Conservation (phyloP, 2,113 vertebrate genomes). For the Butorides virescens region DNA sequence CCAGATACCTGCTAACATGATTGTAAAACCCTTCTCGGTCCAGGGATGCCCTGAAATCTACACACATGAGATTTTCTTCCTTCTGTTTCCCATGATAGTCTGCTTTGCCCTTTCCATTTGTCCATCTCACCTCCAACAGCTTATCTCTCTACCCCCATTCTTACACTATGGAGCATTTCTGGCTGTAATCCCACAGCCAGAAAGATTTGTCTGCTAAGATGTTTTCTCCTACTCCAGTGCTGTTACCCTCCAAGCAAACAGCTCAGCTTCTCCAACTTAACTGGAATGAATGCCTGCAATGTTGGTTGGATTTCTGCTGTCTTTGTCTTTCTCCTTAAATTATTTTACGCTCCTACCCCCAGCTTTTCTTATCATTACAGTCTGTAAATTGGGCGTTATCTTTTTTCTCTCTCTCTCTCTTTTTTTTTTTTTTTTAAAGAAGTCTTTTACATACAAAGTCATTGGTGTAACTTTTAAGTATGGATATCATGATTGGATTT, state of each 20-base stretch:
- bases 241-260: not conserved
- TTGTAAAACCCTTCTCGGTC: not conserved
- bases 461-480: not conserved
- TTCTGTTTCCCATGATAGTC: not conserved
- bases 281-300: not conserved
- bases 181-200: not conserved
- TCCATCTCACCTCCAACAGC: not conserved
- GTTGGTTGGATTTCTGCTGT: not conserved
- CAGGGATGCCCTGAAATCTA: not conserved
- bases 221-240: not conserved
- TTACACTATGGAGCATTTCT: not conserved
- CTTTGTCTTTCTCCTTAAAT: not conserved
- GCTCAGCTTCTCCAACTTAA: not conserved
- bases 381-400: not conserved
- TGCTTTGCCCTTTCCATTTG: not conserved
- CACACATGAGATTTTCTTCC: not conserved
- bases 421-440: fast-evolving
- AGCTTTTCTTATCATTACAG: not conserved
- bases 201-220: not conserved
- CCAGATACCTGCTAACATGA: not conserved
- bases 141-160: not conserved
- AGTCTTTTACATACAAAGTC: not conserved
- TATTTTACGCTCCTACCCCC: not conserved
- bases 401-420: not conserved
- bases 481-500: not conserved